Base-by-base conservation (phyloP, 2,888 invertebrate species). In the Eumacrocentrus americanus region DNA sequence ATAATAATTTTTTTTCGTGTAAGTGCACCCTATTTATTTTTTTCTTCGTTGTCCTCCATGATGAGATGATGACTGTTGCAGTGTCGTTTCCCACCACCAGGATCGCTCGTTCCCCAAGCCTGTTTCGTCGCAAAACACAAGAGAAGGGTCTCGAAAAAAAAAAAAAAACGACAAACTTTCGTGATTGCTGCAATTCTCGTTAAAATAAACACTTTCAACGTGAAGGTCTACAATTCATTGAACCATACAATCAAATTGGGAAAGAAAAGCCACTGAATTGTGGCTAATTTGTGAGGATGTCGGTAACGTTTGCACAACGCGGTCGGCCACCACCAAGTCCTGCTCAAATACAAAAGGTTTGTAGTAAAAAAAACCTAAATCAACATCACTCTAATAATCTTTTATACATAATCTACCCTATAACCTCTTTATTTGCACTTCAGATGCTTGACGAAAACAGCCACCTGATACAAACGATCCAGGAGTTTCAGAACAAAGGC, bases 391-490 rank as follows among this genome's bases (percentile, higher is more conserved):
- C 14, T n/a, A 34, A 25, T 52, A 7, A 47, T 7, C 5, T 51
- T 56, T 22, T 66, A 74, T 40, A 12, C n/a, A 14, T 52, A 11
- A 14, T 38, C 16, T 50, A 50, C 40, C 25, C 34, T 23, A 44
- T 29, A 40, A 3, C n/a, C 2, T 25, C 18, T 14, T 35, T n/a
- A 52, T 52, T 20, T 9, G 29, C n/a, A 9, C 20, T 42, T 11
- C 76, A 97, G 87, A 91, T 98, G 88, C 85, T 98, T 62, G 98
- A 98, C 83, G 98, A 98, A 83, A 98, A 98, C 81, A 93, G 93
- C 71, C 95, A 96, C 79, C 85, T 98, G 44, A 98, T 98, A 73
- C 95, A 97, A 84, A 94, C 95, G 6, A 97, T 98, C 76, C 93
- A 95, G 81, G 98, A 98, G 72, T 97, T 91, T 82, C 98, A 98